Evolutionary conservation across 2,888 invertebrate genomes (phyloP), one percentile per base, ranked within the genome.

Genomic region (Agonum fuliginosum): DNA sequence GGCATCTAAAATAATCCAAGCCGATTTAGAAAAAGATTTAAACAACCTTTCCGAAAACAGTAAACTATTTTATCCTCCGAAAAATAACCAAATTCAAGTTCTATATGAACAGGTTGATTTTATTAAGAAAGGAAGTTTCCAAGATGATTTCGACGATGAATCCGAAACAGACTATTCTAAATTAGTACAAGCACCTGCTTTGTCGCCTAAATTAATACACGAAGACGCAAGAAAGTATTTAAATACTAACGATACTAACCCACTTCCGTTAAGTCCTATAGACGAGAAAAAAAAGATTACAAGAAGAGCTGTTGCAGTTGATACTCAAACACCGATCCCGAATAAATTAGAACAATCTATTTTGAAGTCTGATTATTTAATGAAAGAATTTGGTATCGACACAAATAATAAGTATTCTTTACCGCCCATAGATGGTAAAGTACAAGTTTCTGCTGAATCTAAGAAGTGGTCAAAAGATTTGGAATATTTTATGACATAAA

Each of bases 331-430:
- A 12, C 24, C 17, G 3, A 20, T n/a, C 0, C 27, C 6, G 4
- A 74, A 43, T 43, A 24, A 22, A 19, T 51, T 77, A 14, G 14
- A 58, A 12, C 10, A n/a, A 0, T 69, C 77, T 14, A 43, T 77
- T 3, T 41, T 77, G 70, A 77, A 70, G 27, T 77, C 77, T 0
- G 70, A 70, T 77, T 77, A 70, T 58, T 77, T 77, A 14, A 77
- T 14, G 70, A 77, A 41, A 43, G 77, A 77, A 41, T 77, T 77
- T 54, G 67, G 62, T 12, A 20, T 58, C 12, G 17, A 19, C 1
- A 1, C 41, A 5, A 20, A 43, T 37, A 24, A 43, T 6, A 22
- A 24, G 24, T 12, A 6, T 20, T 6, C 41, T 19, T 2, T n/a
- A 22, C 10, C 14, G 19, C 6, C 6, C 5, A 22, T 27, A 22